phyloP scores from a whole-genome alignment of 2,888 invertebrate genomes.

The Operophtera brumata region DNA sequence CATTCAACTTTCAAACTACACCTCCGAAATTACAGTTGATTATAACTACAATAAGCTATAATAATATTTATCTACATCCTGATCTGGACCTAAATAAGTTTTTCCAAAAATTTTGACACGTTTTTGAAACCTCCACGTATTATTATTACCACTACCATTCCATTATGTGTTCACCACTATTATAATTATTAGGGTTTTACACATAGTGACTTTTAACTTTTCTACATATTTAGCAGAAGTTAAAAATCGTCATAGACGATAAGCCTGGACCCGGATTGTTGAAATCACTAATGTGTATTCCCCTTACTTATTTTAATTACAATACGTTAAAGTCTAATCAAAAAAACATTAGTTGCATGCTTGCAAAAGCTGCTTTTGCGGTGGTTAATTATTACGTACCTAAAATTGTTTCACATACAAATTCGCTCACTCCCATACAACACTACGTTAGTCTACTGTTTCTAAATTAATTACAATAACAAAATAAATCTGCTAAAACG shows the following conservation, averaged over 20 bases:
- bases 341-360: slow-evolving; percentile 68
- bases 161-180: slow-evolving; percentile 70
- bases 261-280: slow-evolving; percentile 38
- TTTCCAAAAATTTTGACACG: slow-evolving; percentile 73
- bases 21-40: slow-evolving; percentile 78
- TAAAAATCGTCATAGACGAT: slow-evolving; percentile 36
- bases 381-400: slow-evolving; percentile 64
- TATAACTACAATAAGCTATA: slow-evolving; percentile 79
- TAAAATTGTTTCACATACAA: slow-evolving; percentile 59
- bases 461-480: slow-evolving; percentile 57
- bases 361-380: slow-evolving; percentile 72
- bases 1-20: slow-evolving; percentile 79
- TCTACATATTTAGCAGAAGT: slow-evolving; percentile 31
- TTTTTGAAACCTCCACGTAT: slow-evolving; percentile 67
- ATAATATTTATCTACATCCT: slow-evolving; percentile 73
- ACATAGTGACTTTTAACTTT: slow-evolving; percentile 19
- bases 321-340: slow-evolving; percentile 55
- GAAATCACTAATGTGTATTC: slow-evolving; percentile 47
- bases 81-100: slow-evolving; percentile 60
- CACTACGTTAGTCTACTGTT: slow-evolving; percentile 54
- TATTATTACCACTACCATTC: slow-evolving; percentile 57
- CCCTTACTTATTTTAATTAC: slow-evolving; percentile 48
- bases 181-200: slow-evolving; percentile 39
- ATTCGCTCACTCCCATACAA: slow-evolving; percentile 70
- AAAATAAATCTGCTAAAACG: slow-evolving; percentile 72